Evolutionary conservation across 2,113 vertebrate species (phyloP).

Genomic region (Notiomystis cincta): DNA sequence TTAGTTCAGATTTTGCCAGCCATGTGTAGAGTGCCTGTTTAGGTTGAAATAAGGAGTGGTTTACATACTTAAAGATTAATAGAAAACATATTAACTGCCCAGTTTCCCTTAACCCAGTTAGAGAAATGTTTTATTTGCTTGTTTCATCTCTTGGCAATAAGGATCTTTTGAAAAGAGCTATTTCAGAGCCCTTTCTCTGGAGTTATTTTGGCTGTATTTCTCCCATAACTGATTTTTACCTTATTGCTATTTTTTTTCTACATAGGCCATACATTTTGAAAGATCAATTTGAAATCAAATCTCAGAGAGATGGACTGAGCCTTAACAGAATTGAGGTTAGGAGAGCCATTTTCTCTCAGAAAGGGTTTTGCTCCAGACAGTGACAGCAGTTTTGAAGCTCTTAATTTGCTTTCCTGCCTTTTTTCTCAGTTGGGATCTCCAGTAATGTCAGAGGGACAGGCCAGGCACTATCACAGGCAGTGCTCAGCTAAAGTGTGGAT

Average conservation of each 20-base stretch:
- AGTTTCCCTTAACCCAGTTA: not conserved
- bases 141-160: not conserved
- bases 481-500: not conserved
- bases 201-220: not conserved
- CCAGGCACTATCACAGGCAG: not conserved
- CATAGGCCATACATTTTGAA: not conserved
- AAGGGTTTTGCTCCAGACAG: not conserved
- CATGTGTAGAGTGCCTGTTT: not conserved
- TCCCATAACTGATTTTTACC: not conserved
- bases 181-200: not conserved
- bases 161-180: not conserved
- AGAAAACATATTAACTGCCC: not conserved
- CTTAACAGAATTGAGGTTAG: not conserved
- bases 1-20: not conserved
- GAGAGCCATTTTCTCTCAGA: not conserved
- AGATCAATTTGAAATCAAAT: conserved; percentile 27
- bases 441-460: not conserved
- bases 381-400: not conserved
- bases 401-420: not conserved
- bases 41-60: not conserved
- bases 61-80: not conserved
- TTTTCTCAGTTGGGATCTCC: not conserved
- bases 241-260: not conserved
- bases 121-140: not conserved
- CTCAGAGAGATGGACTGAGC: not conserved